A percentile compares a stretch with the other conserved stretches of the same genome.
Conservation (phyloP, 2,113 vertebrate species). For the Mionectes macconnelli region DNA sequence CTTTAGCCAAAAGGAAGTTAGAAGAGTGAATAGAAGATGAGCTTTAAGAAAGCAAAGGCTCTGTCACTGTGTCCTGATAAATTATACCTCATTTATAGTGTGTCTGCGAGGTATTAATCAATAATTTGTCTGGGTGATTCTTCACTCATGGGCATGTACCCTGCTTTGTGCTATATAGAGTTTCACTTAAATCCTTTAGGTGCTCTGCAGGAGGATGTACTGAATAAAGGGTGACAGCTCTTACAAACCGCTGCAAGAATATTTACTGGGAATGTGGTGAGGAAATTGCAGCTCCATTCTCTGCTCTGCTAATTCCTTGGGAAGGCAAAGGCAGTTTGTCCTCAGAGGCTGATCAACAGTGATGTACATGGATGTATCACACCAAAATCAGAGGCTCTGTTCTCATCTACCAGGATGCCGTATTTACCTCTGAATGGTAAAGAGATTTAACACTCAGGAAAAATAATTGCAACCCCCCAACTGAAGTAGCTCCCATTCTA, state of each 20-base stretch:
- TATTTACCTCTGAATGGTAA: background rate
- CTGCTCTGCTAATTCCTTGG: background rate
- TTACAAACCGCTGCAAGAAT: background rate
- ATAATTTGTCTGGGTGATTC: background rate
- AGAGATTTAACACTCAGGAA: background rate
- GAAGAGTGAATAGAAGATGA: conserved; percentile 57
- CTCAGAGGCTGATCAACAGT: background rate
- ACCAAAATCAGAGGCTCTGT: background rate
- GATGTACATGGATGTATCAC: background rate
- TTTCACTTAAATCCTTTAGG: background rate
- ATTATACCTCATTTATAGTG: conserved; percentile 47
- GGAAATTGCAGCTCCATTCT: background rate
- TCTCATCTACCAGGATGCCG: background rate
- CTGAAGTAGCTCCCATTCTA: background rate
- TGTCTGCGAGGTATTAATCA: conserved; percentile 53
- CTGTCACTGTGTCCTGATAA: conserved; percentile 44
- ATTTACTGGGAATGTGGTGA: background rate
- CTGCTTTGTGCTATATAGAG: background rate
- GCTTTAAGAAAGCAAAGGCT: conserved; percentile 61
- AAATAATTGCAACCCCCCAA: background rate
- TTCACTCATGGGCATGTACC: background rate
- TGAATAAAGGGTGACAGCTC: background rate
- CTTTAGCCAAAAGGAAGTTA: conserved; percentile 62
- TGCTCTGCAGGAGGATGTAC: background rate
- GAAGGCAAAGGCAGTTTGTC: background rate